Base-by-base conservation (phyloP, 2,888 invertebrate species). In the Drosophila prolongata region DNA sequence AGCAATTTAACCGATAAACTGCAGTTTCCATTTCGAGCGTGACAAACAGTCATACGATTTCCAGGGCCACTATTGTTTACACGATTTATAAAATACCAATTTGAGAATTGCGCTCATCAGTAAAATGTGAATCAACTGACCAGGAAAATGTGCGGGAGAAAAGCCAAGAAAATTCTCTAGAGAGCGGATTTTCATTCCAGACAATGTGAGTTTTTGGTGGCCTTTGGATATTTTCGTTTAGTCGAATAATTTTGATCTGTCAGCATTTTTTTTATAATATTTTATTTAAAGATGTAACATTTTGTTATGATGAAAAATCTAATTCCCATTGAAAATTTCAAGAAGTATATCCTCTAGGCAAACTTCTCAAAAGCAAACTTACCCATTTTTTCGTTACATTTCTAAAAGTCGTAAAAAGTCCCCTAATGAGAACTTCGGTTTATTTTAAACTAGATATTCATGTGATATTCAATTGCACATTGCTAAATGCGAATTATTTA, bases 11-110 rank as follows among this genome's bases (percentile, higher is more conserved):
- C 34, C 44, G 65, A 64, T 49, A 43, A 64, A 14, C 6, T 34
- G 14, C 24, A 11, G 14, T 14, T 42, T 30, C 9, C 14, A 19
- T 42, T 5, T 40, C 42, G 49, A 19, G 53, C 52, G 53, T 6
- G 66, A n/a, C 44, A 46, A 40, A 46, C 38, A n/a, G 10, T 11
- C 38, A 8, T 6, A 14, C 34, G 34, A 27, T 16, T 27, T 43
- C 43, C 57, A 44, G 10, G 19, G 44, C 44, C n/a, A 58, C 44
- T 38, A 10, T 24, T 64, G 49, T 44, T 38, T 52, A 14, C 52
- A 16, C 44, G 64, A 46, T n/a, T 65, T 65, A 65, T 44, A 65
- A 64, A 46, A 65, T 64, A 65, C 13, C 37, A 38, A 40, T 34
- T 46, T 37, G 30, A 44, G 44, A 37, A 27, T 44, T 24, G 58